Conservation (phyloP, 2,113 vertebrate species). For the Aspidoscelis tigris region DNA sequence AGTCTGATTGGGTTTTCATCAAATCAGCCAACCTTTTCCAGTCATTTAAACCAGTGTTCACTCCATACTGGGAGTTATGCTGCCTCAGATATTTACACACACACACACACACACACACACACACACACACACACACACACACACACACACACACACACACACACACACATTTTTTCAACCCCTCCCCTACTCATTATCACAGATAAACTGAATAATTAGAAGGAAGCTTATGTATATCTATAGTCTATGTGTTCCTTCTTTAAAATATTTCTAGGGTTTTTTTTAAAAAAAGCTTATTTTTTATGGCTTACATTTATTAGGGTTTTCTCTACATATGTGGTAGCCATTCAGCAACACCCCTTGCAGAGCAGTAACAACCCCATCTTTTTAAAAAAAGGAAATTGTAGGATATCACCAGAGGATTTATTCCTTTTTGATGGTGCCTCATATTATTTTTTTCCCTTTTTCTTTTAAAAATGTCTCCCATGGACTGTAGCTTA, state of each 20-base stretch:
- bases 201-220: conserved; percentile 71
- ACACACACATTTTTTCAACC: conserved; percentile 57
- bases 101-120: no score
- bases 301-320: conserved; percentile 41
- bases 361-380: background rate
- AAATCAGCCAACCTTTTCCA: conserved; percentile 88
- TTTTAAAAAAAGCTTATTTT: background rate
- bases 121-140: no score
- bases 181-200: conserved; percentile 70
- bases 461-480: conserved; percentile 48
- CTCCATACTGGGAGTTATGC: conserved; percentile 71
- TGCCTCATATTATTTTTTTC: conserved; percentile 47
- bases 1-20: conserved; percentile 88
- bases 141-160: no score
- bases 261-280: conserved; percentile 43
- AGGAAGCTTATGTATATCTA: conserved; percentile 59
- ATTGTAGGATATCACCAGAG: conserved; percentile 14
- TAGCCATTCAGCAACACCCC: conserved; percentile 41
- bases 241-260: conserved; percentile 48
- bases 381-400: background rate
- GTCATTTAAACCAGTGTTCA: conserved; percentile 79
- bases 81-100: conserved; percentile 67
- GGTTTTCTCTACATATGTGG: background rate
- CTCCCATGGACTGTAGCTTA: conserved; percentile 55
- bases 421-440: conserved; percentile 64